Base-by-base conservation (phyloP, 1,140 invertebrate genomes). In the Atta colombica region DNA sequence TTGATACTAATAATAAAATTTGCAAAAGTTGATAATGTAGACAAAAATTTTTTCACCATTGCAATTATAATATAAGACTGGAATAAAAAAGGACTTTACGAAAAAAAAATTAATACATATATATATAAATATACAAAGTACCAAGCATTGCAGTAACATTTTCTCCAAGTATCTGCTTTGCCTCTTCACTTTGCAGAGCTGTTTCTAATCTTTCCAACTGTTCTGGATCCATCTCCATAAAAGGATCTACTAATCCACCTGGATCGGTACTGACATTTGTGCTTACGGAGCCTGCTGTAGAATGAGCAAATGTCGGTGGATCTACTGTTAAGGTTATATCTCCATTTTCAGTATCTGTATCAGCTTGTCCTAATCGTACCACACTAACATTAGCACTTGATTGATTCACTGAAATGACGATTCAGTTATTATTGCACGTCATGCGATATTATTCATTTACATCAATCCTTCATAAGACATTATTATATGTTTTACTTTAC, bases 161-260 rank as follows among this genome's bases (percentile, higher is more conserved):
- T 91, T 96, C 96, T 49, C 96, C 96, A 31, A 97, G 93, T 81
- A 97, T 96, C 90, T 96, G 95, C 81, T 96, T 96, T 4, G 96
- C 96, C 88, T 96, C 95, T 93, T 96, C 96, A 31, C 96, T 96
- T 82, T 96, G 95, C 4, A 97, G 87, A 31, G 96, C 96, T 69
- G 96, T 96, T 91, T 96, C 96, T 51, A 96, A 91, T 85, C 95
- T 94, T 87, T 96, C 95, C 78, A 97, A 90, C 58, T 96, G 96
- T 87, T 96, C 96, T 63, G 96, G 96, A 92, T 96, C 96, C 93
- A 96, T 96, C 86, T 96, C 95, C 93, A 96, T 95, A 85, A 96
- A 96, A 74, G 96, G 96, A 90, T 96, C 95, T 6, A 94, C 93
- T 16, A 96, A 90, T 21, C 88, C 90, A 60, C 88, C 86, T 4